phyloP scores from a whole-genome alignment of 2,888 invertebrate species.

The Dynastes hyllus region DNA sequence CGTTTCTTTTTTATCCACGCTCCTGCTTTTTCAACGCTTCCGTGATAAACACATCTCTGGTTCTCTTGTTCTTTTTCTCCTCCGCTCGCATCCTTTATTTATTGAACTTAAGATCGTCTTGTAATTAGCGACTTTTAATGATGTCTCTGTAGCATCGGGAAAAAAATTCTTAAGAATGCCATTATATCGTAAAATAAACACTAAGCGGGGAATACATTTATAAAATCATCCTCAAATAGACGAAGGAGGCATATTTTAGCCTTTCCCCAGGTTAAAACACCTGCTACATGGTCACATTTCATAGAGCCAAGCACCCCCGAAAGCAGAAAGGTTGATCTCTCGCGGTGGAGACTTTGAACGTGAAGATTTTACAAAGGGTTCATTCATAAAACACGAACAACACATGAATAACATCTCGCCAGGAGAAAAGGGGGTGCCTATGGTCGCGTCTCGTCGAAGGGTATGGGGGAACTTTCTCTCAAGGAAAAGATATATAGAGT shows the following conservation, averaged over 20 bases:
- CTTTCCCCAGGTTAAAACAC: constrained; percentile 57
- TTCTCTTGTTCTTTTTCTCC: constrained; percentile 41
- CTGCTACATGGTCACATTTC: constrained; percentile 66
- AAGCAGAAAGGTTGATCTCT: constrained; percentile 67
- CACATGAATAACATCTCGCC: constrained; percentile 65
- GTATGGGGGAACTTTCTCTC: not conserved
- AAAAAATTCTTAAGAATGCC: not conserved
- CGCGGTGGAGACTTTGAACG: constrained; percentile 65
- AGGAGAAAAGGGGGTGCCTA: constrained; percentile 56
- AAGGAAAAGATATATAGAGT: constrained; percentile 53
- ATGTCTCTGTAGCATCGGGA: constrained; percentile 57
- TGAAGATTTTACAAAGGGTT: constrained; percentile 63
- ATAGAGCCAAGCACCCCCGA: constrained; percentile 63
- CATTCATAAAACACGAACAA: constrained; percentile 71
- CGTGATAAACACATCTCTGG: constrained; percentile 55
- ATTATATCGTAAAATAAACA: not conserved
- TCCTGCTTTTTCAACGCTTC: constrained; percentile 44
- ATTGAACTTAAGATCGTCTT: constrained; percentile 61
- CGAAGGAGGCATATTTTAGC: constrained; percentile 52
- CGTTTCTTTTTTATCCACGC: not conserved
- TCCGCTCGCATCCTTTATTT: constrained; percentile 55
- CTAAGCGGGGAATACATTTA: not conserved
- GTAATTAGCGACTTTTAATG: constrained; percentile 65
- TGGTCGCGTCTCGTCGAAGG: constrained; percentile 27
- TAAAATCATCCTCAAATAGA: constrained; percentile 13